Conservation (phyloP, 53 echinoderm and acorn worm genomes). For the Paracentrotus lividus region DNA sequence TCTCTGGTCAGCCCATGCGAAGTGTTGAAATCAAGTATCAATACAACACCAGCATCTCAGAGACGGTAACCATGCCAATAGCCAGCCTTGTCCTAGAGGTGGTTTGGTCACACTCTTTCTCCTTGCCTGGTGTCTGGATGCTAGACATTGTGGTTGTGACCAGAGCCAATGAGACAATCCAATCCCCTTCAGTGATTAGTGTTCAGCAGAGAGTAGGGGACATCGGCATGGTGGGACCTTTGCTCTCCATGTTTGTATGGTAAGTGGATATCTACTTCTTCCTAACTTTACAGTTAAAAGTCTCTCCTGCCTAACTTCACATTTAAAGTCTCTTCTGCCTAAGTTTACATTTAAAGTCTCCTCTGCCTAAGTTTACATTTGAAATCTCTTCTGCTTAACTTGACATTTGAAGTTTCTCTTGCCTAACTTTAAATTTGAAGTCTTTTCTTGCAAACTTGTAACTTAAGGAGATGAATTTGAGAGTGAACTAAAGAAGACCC, state of each 20-base stretch:
- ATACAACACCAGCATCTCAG: not conserved
- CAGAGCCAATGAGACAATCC: slow-evolving; percentile 21
- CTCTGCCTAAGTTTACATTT: too few species aligned
- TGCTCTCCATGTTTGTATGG: slow-evolving; percentile 73
- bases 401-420: too few species aligned
- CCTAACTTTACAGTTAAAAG: too few species aligned
- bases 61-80: slow-evolving; percentile 26
- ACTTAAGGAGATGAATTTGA: too few species aligned
- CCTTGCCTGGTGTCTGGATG: slow-evolving; percentile 72
- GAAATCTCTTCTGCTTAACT: too few species aligned
- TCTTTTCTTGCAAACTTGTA: too few species aligned
- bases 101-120: slow-evolving; percentile 77
- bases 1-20: not conserved
- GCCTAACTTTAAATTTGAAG: too few species aligned
- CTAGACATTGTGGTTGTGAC: slow-evolving; percentile 45
- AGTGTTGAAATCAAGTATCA: not conserved
- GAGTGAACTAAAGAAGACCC: too few species aligned
- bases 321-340: too few species aligned
- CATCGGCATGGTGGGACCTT: slow-evolving; percentile 75
- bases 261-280: slow-evolving; percentile 68
- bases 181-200: slow-evolving; percentile 61
- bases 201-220: slow-evolving; percentile 74
- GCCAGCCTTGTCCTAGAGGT: not conserved
- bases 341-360: too few species aligned
- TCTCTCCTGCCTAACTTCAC: too few species aligned